Conservation (phyloP, 2,113 vertebrate genomes). For the Epinephelus fuscoguttatus region DNA sequence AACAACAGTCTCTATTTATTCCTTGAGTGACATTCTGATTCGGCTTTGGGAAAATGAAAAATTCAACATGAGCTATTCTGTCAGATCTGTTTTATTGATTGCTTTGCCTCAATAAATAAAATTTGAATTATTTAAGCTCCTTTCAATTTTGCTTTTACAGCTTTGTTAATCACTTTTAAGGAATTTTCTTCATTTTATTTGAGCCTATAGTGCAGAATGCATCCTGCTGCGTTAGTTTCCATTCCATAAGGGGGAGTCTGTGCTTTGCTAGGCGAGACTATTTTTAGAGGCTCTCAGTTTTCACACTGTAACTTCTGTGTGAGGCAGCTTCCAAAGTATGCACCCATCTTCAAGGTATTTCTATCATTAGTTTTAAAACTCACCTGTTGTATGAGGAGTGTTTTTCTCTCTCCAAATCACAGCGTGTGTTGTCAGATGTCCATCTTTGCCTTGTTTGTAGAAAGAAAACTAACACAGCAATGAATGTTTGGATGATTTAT, state of each 20-base stretch:
- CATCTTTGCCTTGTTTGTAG: slow-evolving; percentile 2
- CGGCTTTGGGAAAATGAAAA: slow-evolving; percentile 25
- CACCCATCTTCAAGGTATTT: neutral
- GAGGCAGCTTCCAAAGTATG: neutral
- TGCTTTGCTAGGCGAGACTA: slow-evolving; percentile 53
- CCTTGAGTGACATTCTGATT: slow-evolving; percentile 24
- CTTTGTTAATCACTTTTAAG: neutral
- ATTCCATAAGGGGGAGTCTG: slow-evolving; percentile 50
- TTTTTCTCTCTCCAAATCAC: neutral
- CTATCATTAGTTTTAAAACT: neutral
- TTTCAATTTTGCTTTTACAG: slow-evolving; percentile 21
- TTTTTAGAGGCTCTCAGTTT: slow-evolving; percentile 74
- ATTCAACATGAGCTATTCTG: slow-evolving; percentile 12
- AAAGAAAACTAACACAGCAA: slow-evolving; percentile 40
- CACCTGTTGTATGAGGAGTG: neutral
- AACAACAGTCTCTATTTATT: slow-evolving; percentile 24
- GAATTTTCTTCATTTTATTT: neutral
- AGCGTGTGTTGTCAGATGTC: neutral
- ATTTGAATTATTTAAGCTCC: slow-evolving; percentile 55
- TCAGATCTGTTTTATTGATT: slow-evolving; percentile 60
- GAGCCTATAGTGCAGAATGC: slow-evolving; percentile 2
- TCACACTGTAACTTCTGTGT: slow-evolving; percentile 30
- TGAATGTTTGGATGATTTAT: slow-evolving; percentile 55
- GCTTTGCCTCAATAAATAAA: slow-evolving; percentile 74
- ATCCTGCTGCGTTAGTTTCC: slow-evolving; percentile 50